Conservation (phyloP, 2,797 vertebrate genomes). For the Crenichthys baileyi region DNA sequence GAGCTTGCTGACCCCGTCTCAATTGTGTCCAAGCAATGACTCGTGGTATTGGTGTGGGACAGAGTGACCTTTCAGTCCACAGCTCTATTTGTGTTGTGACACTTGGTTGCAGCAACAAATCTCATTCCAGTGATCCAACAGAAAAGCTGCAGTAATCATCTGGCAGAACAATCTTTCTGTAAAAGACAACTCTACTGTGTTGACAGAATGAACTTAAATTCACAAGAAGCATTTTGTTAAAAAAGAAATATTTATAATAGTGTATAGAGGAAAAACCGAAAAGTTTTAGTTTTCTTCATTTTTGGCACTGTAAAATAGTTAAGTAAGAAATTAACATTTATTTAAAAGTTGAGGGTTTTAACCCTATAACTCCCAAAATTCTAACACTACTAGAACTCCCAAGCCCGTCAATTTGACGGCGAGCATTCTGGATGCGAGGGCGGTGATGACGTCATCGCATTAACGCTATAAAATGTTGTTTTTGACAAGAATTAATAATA, state of each 20-base stretch:
- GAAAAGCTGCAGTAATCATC: constrained; percentile 14
- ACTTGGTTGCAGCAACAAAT: constrained; percentile 37
- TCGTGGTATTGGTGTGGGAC: constrained; percentile 21
- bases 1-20: constrained; percentile 23
- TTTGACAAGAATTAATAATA: too few relatives aligned
- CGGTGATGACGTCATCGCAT: too few relatives aligned
- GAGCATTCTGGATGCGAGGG: too few relatives aligned
- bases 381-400: too few relatives aligned
- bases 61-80: constrained; percentile 60
- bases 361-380: too few relatives aligned
- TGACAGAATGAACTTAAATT: constrained; percentile 6
- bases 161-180: constrained; percentile 14
- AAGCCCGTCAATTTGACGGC: too few relatives aligned
- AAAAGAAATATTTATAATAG: too few relatives aligned
- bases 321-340: background rate
- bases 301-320: background rate
- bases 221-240: background rate
- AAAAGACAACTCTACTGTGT: background rate
- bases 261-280: background rate
- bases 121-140: constrained; percentile 26
- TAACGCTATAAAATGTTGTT: too few relatives aligned
- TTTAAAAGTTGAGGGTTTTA: background rate
- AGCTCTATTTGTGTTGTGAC: constrained; percentile 34
- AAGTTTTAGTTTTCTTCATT: background rate
- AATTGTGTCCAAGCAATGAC: constrained; percentile 21